Evolutionary conservation across 2,113 vertebrate species (phyloP).

Genomic region (Octodon degus): DNA sequence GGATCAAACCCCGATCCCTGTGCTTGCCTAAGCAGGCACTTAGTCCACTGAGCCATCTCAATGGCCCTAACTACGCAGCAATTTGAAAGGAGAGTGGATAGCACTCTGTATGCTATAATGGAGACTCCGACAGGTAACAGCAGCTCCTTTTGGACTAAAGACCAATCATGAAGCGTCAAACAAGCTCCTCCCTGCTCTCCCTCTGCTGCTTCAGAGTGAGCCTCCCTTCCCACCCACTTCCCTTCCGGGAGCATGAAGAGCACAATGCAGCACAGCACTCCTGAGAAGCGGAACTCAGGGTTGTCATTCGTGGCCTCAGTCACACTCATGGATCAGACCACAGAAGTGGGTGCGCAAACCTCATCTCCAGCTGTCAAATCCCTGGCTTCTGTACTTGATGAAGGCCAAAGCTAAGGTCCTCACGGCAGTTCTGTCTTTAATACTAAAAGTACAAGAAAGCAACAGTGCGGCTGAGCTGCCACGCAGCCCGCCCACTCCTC

Average conservation of each 20-base stretch:
- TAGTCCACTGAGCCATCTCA: too few relatives aligned
- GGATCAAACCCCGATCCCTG: too few relatives aligned
- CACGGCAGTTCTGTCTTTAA: neutral
- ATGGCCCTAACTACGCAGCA: neutral
- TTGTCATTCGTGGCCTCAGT: neutral
- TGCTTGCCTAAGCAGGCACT: too few relatives aligned
- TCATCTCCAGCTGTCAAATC: conserved; percentile 3
- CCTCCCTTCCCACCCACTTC: neutral
- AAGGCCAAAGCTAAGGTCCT: conserved; percentile 28
- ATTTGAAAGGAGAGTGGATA: neutral
- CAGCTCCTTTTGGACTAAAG: conserved; percentile 7
- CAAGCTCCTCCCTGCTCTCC: neutral
- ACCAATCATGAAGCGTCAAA: conserved; percentile 9
- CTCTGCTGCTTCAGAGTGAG: neutral
- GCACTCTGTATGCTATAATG: neutral
- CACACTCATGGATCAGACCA: neutral
- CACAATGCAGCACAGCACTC: neutral
- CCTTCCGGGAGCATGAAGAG: neutral
- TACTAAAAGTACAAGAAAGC: conserved; percentile 39
- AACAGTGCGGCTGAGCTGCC: neutral
- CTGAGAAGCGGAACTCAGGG: neutral
- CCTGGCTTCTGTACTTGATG: neutral
- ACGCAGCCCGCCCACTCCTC: neutral
- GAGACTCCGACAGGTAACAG: neutral
- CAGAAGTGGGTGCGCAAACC: neutral